These are phyloP conservation scores for Pseudococcus viburni DNA, from an alignment of 2,888 invertebrate genomes.

Conservation along the genomic window DNA sequence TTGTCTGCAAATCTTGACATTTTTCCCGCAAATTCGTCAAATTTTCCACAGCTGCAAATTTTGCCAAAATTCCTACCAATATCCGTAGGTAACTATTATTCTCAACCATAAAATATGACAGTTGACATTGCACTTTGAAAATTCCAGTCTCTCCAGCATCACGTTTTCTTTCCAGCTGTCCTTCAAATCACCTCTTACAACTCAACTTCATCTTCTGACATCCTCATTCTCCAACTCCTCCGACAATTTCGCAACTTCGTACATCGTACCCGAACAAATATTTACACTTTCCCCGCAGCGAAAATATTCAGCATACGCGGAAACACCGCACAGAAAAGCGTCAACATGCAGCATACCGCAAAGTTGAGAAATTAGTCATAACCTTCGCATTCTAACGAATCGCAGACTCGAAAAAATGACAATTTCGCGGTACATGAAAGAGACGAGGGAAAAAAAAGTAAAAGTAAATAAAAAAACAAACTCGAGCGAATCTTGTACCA, in stretches of 20 bases:
- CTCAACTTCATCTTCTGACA: no score
- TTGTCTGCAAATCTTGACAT: no score
- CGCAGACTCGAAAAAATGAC: slow-evolving; percentile 10
- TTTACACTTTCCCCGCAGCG: background rate
- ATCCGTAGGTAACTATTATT: no score
- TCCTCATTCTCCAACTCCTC: background rate
- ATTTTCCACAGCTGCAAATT: no score
- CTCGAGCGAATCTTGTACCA: background rate
- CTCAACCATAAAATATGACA: no score
- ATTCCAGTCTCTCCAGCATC: no score
- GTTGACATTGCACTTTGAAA: no score
- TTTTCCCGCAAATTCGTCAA: no score
- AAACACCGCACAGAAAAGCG: background rate
- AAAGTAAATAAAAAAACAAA: background rate
- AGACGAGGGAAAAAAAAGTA: background rate
- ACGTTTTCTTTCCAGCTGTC: no score
- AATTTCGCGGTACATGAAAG: slow-evolving; percentile 3
- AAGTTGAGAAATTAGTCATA: background rate
- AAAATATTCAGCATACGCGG: background rate
- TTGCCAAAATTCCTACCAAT: no score
- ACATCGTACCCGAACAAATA: background rate
- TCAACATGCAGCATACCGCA: background rate
- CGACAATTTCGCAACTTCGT: background rate
- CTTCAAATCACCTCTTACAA: no score
- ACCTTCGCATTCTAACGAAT: slow-evolving; percentile 21